These are phyloP conservation scores for Tympanoctomys barrerae DNA, from an alignment of 2,797 vertebrate genomes.

Conservation along the genomic window DNA sequence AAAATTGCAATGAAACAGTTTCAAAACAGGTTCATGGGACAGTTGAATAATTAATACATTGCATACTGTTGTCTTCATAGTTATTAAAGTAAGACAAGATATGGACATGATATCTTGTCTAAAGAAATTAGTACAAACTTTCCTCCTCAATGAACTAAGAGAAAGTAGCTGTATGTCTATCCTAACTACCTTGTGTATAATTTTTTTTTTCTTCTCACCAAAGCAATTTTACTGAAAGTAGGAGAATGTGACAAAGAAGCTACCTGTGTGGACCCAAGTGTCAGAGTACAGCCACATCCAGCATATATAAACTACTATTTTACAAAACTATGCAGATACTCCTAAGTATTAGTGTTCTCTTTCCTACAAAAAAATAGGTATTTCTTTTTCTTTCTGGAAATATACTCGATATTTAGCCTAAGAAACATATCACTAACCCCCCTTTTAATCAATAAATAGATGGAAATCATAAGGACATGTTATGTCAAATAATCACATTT, in stretches of 20 bases:
- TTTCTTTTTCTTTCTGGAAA: background rate
- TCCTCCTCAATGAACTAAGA: no score
- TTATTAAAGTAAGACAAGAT: no score
- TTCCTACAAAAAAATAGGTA: background rate
- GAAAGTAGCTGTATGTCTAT: no score
- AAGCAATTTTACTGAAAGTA: background rate
- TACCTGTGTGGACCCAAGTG: rapidly evolving
- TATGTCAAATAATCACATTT: background rate
- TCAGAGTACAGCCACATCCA: background rate
- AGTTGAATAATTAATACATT: no score
- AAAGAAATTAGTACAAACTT: no score
- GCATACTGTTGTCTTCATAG: no score
- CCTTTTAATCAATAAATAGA: background rate
- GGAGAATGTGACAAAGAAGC: background rate
- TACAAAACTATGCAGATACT: background rate
- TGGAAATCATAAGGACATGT: background rate
- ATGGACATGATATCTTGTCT: no score
- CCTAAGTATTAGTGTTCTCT: background rate
- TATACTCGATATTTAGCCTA: background rate
- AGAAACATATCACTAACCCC: background rate
- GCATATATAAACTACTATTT: background rate
- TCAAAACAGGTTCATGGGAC: no score
- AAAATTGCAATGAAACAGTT: no score
- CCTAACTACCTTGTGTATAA: no score
- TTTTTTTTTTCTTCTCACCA: background rate